phyloP scores from a whole-genome alignment of 2,888 invertebrate genomes.

The Hedychridium roseum region DNA sequence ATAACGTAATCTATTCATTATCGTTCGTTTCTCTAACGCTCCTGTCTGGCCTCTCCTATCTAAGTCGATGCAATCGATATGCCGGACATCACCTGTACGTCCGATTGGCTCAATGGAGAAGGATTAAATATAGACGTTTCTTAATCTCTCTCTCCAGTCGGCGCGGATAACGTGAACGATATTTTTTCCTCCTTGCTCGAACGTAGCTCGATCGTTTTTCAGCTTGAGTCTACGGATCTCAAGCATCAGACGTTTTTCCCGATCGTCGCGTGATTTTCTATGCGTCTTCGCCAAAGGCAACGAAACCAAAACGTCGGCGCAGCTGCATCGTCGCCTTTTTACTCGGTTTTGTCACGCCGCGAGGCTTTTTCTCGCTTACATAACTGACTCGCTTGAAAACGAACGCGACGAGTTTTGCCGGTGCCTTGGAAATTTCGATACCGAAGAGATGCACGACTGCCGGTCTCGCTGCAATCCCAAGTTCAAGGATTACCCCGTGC shows the following conservation, averaged over 20 bases:
- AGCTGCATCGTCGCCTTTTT: slow-evolving; percentile 3
- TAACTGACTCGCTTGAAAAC: slow-evolving; percentile 47
- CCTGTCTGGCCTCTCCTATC: not conserved
- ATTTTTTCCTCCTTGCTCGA: too few species aligned
- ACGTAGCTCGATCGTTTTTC: too few species aligned
- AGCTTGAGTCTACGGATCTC: too few species aligned
- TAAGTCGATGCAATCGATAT: too few species aligned
- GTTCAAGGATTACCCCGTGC: too few species aligned
- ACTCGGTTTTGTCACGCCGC: slow-evolving; percentile 5
- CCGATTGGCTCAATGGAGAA: too few species aligned
- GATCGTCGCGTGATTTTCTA: slow-evolving; percentile 8
- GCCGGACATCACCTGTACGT: too few species aligned
- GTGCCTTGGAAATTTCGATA: slow-evolving; percentile 41
- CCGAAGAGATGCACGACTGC: slow-evolving; percentile 3
- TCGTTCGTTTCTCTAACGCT: not conserved
- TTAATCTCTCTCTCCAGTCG: too few species aligned
- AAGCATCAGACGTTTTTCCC: not conserved
- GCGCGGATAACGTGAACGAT: too few species aligned
- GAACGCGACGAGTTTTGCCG: slow-evolving; percentile 27
- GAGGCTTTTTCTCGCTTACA: slow-evolving; percentile 35
- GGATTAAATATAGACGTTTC: too few species aligned
- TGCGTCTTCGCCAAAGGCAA: not conserved
- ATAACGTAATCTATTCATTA: slow-evolving; percentile 1
- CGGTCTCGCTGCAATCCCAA: too few species aligned
- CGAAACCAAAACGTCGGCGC: not conserved